Evolutionary conservation across 2,797 vertebrate genomes (phyloP).

Genomic region (Rhodeus uyekii): DNA sequence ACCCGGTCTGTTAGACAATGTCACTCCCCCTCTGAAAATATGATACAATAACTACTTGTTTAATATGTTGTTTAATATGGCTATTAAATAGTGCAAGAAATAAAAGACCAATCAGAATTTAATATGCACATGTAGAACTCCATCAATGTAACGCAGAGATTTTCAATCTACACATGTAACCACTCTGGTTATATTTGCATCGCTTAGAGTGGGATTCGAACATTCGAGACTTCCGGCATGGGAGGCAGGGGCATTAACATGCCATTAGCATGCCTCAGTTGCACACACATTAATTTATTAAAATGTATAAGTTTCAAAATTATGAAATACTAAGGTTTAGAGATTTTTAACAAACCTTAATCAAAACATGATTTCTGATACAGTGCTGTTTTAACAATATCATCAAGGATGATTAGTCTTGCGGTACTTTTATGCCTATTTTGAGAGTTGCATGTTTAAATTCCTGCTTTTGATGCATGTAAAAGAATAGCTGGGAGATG

Average conservation of each 20-base stretch:
- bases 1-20: slow-evolving; percentile 77
- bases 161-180: too few species aligned
- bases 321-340: neutral
- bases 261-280: too few species aligned
- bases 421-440: neutral
- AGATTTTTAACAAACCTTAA: neutral
- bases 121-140: neutral
- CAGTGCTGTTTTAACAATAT: neutral
- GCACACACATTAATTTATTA: too few species aligned
- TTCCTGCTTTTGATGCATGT: neutral
- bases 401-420: neutral
- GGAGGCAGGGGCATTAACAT: too few species aligned
- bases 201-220: too few species aligned
- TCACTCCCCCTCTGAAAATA: slow-evolving; percentile 75
- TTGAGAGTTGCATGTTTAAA: neutral
- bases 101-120: neutral
- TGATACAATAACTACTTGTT: neutral
- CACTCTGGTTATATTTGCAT: too few species aligned
- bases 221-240: too few species aligned
- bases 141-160: too few species aligned
- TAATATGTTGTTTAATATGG: too few species aligned
- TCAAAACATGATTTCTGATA: neutral
- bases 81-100: neutral
- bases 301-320: neutral
- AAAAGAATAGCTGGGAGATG: neutral